These are phyloP conservation scores for Hyles lineata DNA, from an alignment of 2,888 invertebrate genomes.

Conservation along the genomic window DNA sequence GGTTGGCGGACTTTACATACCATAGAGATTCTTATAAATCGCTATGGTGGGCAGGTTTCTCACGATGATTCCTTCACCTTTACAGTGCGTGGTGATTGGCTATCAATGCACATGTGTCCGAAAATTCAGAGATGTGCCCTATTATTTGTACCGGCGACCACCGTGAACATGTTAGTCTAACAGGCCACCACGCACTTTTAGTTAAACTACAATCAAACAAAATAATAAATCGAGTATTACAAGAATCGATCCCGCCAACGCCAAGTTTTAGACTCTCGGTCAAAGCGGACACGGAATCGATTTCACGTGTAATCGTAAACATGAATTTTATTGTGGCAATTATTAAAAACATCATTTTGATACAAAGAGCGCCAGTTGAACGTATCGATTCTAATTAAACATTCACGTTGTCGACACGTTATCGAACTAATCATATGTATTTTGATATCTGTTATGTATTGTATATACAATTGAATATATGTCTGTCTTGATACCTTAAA, in stretches of 20 bases:
- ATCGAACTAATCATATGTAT: neutral
- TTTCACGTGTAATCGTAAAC: conserved; percentile 25
- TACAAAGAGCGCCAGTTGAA: conserved; percentile 12
- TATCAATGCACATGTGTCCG: too few relatives aligned
- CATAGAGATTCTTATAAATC: too few relatives aligned
- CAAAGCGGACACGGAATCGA: conserved; percentile 21
- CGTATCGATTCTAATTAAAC: conserved; percentile 23
- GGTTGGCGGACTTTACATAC: too few relatives aligned
- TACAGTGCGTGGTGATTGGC: too few relatives aligned
- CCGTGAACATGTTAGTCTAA: too few relatives aligned
- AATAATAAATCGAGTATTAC: neutral
- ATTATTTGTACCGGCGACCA: too few relatives aligned
- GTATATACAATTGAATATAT: neutral
- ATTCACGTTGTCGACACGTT: conserved; percentile 21
- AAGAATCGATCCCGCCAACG: neutral
- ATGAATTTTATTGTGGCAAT: conserved; percentile 27
- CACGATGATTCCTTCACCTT: too few relatives aligned
- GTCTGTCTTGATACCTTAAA: neutral
- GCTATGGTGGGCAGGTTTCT: too few relatives aligned
- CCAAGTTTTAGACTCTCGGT: conserved; percentile 4
- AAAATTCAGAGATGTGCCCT: too few relatives aligned
- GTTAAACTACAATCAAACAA: neutral
- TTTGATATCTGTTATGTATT: neutral
- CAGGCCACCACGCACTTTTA: too few relatives aligned
- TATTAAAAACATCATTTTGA: conserved; percentile 23